Evolutionary conservation across 2,888 invertebrate species (phyloP), one percentile per base, ranked within the genome.

Genomic region (Diplazon laetatorius): DNA sequence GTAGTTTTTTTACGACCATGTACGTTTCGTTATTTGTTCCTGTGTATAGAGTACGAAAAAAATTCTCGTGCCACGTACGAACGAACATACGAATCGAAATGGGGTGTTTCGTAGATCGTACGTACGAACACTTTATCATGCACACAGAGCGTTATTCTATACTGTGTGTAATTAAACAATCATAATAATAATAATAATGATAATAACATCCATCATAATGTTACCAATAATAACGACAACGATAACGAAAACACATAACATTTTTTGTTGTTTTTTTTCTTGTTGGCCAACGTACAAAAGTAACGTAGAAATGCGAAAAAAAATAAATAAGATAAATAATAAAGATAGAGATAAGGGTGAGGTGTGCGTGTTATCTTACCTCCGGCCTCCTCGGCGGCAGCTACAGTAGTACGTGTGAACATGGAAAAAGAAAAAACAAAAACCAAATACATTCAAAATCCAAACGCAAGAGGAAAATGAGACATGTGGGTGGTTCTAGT

Each of bases 351-450:
- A 70, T 9, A 72, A 37, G 71, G 76, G 74, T 74, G 78, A n/a
- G 72, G 80, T 80, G 79, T 83, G 83, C 82, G 83, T 82, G 82
- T 81, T 78, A 59, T 89, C 96, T 93, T 95, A 97, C 97, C 96
- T 97, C 97, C 90, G 97, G 96, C 93, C 95, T 96, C 93, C 96
- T 94, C 92, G 96, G 95, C 91, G 96, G 96, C 93, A 95, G 94
- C 96, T 96, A 91, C 90, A 89, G 90, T 70, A 75, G 78, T 91
- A 88, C 91, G 92, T 88, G 87, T 92, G 92, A 93, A 91, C 93
- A 93, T 93, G 93, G 92, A 93, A 93, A 92, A 92, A 92, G 78
- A 92, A 89, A 30, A 92, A 92, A 92, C 91, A 91, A 91, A 88
- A 91, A 91, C 91, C 88, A 92, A 92, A 92, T 92, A 88, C 88